Evolutionary conservation across 2,113 vertebrate species (phyloP).

Genomic region (Sula dactylatra): DNA sequence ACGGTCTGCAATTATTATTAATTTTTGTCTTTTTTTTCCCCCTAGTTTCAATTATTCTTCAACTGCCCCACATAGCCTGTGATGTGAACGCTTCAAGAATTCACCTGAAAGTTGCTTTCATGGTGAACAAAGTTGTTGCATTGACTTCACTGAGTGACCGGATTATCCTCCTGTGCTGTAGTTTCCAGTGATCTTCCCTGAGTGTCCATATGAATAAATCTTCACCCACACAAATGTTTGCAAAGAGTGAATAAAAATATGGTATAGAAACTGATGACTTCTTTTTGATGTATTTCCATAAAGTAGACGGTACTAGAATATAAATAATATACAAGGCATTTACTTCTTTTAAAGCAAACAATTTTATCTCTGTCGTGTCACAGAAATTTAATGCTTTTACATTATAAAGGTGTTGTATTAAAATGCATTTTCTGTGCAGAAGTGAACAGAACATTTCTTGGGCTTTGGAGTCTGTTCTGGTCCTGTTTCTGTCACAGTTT

Average conservation of each 20-base stretch:
- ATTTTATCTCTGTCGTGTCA: background rate
- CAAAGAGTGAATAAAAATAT: background rate
- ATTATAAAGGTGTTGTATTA: background rate
- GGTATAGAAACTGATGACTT: background rate
- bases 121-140: background rate
- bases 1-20: background rate
- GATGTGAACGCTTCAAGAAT: background rate
- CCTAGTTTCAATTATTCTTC: background rate
- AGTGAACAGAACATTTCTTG: background rate
- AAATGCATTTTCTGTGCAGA: background rate
- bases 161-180: background rate
- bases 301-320: background rate
- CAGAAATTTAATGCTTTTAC: background rate
- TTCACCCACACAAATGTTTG: background rate
- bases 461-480: background rate
- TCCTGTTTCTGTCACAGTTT: background rate
- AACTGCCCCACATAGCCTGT: background rate
- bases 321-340: background rate
- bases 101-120: background rate
- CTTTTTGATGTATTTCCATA: background rate
- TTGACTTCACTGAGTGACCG: background rate
- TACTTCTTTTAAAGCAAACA: background rate
- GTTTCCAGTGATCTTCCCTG: background rate
- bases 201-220: accelerated
- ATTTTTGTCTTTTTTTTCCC: background rate